Evolutionary conservation across 2,113 vertebrate species (phyloP).

Genomic region (Hiodon tergisus): DNA sequence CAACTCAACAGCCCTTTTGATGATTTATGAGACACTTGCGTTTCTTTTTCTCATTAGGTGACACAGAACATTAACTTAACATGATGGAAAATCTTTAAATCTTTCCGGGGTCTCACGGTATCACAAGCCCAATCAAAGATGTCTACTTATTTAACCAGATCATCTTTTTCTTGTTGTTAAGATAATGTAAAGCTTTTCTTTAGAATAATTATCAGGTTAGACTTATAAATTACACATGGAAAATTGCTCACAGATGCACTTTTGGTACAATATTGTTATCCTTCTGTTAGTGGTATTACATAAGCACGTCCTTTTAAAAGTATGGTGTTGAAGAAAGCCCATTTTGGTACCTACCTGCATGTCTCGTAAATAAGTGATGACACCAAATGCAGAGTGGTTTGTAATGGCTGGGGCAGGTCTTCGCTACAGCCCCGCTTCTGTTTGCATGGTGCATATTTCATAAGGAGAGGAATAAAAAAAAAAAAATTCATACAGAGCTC

Average conservation of each 20-base stretch:
- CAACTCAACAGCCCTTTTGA: constrained; percentile 5
- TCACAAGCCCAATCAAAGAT: background rate
- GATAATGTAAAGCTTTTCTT: constrained; percentile 4
- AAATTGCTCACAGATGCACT: constrained; percentile 1
- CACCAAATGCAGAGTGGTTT: constrained; percentile 71
- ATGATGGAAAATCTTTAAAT: constrained; percentile 10
- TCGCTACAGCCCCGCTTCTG: constrained; percentile 70
- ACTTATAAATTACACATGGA: constrained; percentile 1
- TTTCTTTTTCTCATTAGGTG: constrained; percentile 7
- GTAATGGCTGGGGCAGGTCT: constrained; percentile 62
- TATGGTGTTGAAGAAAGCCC: constrained; percentile 57
- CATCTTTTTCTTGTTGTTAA: constrained; percentile 1
- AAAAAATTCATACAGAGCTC: constrained; percentile 60
- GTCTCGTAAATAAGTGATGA: constrained; percentile 73
- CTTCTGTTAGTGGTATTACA: constrained; percentile 47
- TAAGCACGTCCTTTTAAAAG: constrained; percentile 68
- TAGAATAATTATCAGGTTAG: constrained; percentile 10
- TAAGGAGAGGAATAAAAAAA: constrained; percentile 59
- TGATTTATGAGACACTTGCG: constrained; percentile 10
- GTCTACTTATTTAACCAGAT: constrained; percentile 2
- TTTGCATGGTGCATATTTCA: constrained; percentile 75
- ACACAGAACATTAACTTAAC: constrained; percentile 7
- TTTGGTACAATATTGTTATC: constrained; percentile 11
- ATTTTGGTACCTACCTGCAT: constrained; percentile 67
- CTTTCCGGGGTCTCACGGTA: background rate